A percentile compares a stretch with the other conserved stretches of the same genome.
phyloP scores from a whole-genome alignment of 2,797 vertebrate genomes.

The Poecile montanus region DNA sequence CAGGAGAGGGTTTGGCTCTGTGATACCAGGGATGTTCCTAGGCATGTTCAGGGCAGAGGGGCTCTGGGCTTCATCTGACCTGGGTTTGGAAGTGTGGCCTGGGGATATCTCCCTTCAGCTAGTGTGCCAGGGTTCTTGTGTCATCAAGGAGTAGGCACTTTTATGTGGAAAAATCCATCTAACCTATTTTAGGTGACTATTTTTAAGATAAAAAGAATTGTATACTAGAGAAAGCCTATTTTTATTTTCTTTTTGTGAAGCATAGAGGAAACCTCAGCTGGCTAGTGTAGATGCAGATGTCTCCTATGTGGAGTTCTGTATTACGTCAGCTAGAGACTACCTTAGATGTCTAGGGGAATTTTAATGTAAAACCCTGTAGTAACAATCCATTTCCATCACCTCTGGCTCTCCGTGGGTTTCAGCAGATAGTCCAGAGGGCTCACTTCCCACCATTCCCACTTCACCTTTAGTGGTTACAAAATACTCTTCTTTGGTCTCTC shows the following conservation, averaged over 20 bases:
- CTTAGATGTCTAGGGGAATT: background rate
- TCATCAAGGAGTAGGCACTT: background rate
- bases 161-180: background rate
- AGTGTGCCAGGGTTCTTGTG: background rate
- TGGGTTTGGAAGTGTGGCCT: background rate
- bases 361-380: background rate
- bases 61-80: background rate
- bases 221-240: background rate
- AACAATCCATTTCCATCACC: background rate
- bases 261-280: background rate
- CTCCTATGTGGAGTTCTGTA: background rate
- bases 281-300: background rate
- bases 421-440: background rate
- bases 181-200: slow-evolving; percentile 18
- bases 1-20: fast-evolving
- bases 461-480: background rate
- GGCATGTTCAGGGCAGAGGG: background rate
- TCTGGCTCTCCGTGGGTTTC: background rate
- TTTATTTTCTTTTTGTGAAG: background rate
- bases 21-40: fast-evolving
- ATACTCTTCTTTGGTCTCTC: background rate
- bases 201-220: slow-evolving; percentile 35
- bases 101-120: background rate
- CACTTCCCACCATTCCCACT: background rate
- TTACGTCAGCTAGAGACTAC: background rate